Evolutionary conservation across 2,888 invertebrate genomes (phyloP).

Genomic region (Anodontia alba): DNA sequence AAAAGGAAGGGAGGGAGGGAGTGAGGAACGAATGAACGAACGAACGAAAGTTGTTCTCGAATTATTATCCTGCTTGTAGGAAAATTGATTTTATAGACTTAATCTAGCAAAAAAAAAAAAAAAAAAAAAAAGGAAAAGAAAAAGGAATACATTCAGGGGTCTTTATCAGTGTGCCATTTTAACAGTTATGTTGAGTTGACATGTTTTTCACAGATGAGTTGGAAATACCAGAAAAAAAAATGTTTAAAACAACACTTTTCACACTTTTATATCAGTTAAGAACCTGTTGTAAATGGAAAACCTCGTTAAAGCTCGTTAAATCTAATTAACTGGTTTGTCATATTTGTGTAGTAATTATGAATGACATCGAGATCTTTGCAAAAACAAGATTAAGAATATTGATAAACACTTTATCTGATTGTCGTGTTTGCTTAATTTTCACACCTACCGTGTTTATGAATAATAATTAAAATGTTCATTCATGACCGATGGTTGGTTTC

Average conservation of each 20-base stretch:
- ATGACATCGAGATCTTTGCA: background rate
- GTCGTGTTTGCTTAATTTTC: conserved; percentile 13
- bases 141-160: too few species aligned
- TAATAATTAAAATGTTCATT: background rate
- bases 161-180: too few species aligned
- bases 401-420: conserved; percentile 17
- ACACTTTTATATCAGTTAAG: conserved; percentile 3
- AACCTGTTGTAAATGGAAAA: background rate
- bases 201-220: too few species aligned
- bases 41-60: too few species aligned
- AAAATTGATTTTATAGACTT: too few species aligned
- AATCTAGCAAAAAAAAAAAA: too few species aligned
- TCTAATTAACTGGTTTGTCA: background rate
- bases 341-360: background rate
- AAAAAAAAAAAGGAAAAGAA: too few species aligned
- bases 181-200: too few species aligned
- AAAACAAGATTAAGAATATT: conserved; percentile 1
- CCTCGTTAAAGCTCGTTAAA: background rate
- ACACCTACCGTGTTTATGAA: background rate
- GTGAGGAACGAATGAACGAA: too few species aligned
- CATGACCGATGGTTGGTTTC: background rate
- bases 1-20: too few species aligned
- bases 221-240: too few species aligned
- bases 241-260: background rate
- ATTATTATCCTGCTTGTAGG: too few species aligned